Evolutionary conservation across 1,140 invertebrate species (phyloP).

Genomic region (Drosophila equinoxialis): DNA sequence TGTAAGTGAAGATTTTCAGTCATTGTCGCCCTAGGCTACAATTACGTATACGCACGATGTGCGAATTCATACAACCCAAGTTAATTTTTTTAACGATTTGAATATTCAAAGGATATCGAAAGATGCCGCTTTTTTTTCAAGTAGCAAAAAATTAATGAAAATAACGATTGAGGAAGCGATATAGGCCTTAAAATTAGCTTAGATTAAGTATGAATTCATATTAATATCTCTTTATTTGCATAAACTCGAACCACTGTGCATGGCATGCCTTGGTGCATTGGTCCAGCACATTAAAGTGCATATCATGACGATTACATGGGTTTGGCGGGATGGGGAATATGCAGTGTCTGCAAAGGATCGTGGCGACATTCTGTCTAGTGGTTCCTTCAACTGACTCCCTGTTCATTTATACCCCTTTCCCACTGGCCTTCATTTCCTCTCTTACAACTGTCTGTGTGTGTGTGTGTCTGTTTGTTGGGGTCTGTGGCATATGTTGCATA

Average conservation of each 20-base stretch:
- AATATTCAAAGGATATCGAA: too few species aligned
- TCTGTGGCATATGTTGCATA: slow-evolving; percentile 62
- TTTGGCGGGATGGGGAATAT: slow-evolving; percentile 1
- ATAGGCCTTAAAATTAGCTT: too few species aligned
- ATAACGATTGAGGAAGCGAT: too few species aligned
- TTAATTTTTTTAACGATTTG: too few species aligned
- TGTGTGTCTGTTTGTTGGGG: slow-evolving; percentile 44
- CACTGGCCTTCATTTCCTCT: slow-evolving; percentile 16
- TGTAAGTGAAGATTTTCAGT: too few species aligned
- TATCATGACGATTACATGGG: slow-evolving; percentile 54
- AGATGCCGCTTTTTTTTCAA: too few species aligned
- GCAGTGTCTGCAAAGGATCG: slow-evolving; percentile 35
- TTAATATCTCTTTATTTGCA: background rate
- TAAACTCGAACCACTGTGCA: slow-evolving; percentile 24
- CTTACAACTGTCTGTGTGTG: slow-evolving; percentile 36
- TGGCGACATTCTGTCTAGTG: slow-evolving; percentile 2
- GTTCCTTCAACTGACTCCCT: background rate
- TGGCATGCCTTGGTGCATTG: background rate
- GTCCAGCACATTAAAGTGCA: slow-evolving; percentile 52
- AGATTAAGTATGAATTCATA: too few species aligned
- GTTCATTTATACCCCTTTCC: background rate
- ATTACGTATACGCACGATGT: too few species aligned
- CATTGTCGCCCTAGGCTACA: too few species aligned
- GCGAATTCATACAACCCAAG: too few species aligned
- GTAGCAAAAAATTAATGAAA: too few species aligned